Conservation (phyloP, 2,797 vertebrate species). For the Adrianichthys oophorus region DNA sequence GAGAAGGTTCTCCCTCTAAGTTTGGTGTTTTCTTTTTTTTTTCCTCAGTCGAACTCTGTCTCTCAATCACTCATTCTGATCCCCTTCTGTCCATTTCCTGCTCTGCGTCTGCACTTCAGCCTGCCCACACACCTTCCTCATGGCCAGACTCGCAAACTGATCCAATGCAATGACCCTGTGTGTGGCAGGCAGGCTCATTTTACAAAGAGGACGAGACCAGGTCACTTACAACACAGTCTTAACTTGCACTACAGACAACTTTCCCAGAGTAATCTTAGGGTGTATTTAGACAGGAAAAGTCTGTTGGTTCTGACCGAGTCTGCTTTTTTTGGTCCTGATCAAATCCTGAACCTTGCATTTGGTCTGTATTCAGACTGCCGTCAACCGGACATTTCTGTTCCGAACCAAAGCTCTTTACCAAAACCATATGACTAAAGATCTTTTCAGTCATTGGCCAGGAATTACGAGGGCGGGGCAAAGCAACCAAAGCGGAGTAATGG, state of each 20-base stretch:
- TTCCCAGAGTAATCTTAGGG: slow-evolving; percentile 18
- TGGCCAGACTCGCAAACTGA: slow-evolving; percentile 43
- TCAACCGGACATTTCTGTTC: too few relatives aligned
- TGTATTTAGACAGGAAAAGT: too few relatives aligned
- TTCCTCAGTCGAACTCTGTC: slow-evolving; percentile 54
- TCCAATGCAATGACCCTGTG: slow-evolving; percentile 54
- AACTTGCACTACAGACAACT: slow-evolving; percentile 19
- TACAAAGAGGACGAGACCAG: slow-evolving; percentile 46
- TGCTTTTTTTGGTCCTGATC: too few relatives aligned
- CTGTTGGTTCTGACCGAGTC: too few relatives aligned
- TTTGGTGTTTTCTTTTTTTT: slow-evolving; percentile 71
- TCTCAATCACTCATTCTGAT: slow-evolving; percentile 75
- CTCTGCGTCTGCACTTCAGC: slow-evolving; percentile 55
- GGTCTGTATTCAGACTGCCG: too few relatives aligned
- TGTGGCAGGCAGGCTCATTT: slow-evolving; percentile 50
- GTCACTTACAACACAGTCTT: slow-evolving; percentile 30
- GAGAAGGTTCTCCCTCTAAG: slow-evolving; percentile 71
- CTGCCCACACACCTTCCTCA: slow-evolving; percentile 56
- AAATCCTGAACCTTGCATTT: too few relatives aligned
- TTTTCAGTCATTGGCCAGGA: too few relatives aligned
- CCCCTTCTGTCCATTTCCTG: slow-evolving; percentile 78
- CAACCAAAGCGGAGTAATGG: too few relatives aligned
- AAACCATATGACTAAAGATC: too few relatives aligned
- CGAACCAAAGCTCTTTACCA: too few relatives aligned
- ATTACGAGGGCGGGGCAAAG: too few relatives aligned